These are phyloP conservation scores for Progne subis DNA, from an alignment of 2,113 vertebrate genomes.

Conservation along the genomic window DNA sequence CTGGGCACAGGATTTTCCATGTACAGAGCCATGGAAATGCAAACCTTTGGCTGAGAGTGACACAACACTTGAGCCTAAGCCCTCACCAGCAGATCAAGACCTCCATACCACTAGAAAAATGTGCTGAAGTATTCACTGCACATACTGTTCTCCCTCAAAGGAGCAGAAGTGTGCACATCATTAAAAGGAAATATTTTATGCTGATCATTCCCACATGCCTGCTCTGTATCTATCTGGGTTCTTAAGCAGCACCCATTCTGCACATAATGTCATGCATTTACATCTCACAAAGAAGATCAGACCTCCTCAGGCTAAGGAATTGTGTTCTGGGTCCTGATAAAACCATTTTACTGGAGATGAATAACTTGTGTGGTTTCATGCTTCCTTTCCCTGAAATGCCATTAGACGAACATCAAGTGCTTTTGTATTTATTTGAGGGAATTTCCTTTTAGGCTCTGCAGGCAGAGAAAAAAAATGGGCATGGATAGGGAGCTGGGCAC, in stretches of 20 bases:
- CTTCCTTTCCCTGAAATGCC: slow-evolving; percentile 55
- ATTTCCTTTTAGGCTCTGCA: slow-evolving; percentile 24
- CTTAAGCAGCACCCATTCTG: slow-evolving; percentile 22
- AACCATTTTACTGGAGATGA: slow-evolving; percentile 41
- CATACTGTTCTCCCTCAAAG: slow-evolving; percentile 21
- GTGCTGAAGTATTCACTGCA: neutral
- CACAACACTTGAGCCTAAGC: neutral
- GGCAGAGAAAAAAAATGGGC: neutral
- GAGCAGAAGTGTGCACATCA: slow-evolving; percentile 39
- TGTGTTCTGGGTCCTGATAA: slow-evolving; percentile 50
- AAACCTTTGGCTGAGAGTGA: neutral
- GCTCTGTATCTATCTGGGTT: neutral
- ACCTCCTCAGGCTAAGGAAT: neutral
- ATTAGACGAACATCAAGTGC: slow-evolving; percentile 46
- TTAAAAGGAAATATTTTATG: slow-evolving; percentile 54
- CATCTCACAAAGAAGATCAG: slow-evolving; percentile 42
- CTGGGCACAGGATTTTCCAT: neutral
- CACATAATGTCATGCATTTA: slow-evolving; percentile 26
- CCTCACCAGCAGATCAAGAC: neutral
- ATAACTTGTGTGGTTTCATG: slow-evolving; percentile 32
- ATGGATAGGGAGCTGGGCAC: neutral
- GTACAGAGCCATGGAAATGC: neutral
- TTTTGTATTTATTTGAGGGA: slow-evolving; percentile 56
- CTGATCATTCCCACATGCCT: slow-evolving; percentile 54
- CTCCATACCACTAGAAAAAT: neutral